Conservation (phyloP, 2,888 invertebrate species). For the Campoplex capitator region DNA sequence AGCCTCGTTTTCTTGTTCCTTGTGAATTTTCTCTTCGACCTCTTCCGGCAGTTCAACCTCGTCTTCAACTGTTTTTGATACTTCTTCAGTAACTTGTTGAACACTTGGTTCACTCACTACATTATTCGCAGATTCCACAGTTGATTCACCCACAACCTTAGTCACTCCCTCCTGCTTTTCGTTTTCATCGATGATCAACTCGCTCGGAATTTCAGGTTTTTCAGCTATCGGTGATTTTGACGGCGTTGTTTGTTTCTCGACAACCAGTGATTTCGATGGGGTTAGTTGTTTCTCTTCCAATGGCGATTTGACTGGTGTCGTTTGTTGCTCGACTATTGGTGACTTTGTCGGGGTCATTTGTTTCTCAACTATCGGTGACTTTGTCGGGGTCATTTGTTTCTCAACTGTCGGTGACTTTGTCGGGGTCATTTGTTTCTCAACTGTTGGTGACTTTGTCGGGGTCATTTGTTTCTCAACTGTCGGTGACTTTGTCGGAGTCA, state of each 20-base stretch:
- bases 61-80: background rate
- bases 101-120: background rate
- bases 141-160: background rate
- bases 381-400: background rate
- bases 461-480: background rate
- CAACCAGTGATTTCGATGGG: background rate
- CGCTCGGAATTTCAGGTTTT: background rate
- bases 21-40: constrained; percentile 27
- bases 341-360: background rate
- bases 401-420: background rate
- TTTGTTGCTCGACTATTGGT: background rate
- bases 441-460: background rate
- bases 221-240: background rate
- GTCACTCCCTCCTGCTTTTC: background rate
- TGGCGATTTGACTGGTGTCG: background rate
- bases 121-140: constrained; percentile 40
- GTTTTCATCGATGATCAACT: background rate
- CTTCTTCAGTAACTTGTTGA: background rate
- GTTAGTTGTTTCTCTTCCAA: background rate
- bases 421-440: background rate
- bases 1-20: constrained; percentile 73
- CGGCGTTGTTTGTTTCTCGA: background rate
- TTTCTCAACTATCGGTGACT: background rate
- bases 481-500: background rate
- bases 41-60: constrained; percentile 26